Conservation (phyloP, 2,113 vertebrate species). For the Aspiorhynchus laticeps region DNA sequence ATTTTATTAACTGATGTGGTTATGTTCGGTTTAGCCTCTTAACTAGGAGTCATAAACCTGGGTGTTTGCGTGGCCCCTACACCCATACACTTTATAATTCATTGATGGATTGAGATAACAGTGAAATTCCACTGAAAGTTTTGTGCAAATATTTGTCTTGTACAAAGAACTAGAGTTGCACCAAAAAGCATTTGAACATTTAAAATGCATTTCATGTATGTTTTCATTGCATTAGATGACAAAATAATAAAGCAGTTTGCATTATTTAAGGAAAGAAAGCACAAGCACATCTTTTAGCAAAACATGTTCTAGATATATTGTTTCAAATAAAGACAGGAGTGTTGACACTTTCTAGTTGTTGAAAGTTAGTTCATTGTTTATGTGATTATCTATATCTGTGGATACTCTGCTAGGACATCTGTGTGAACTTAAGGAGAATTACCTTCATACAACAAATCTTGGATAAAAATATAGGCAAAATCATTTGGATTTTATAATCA, state of each 20-base stretch:
- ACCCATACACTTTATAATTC: neutral
- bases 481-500: too few relatives aligned
- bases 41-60: neutral
- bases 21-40: slow-evolving; percentile 47
- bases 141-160: neutral
- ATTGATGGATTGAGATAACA: neutral
- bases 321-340: neutral
- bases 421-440: neutral
- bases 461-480: neutral
- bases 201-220: neutral
- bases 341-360: neutral
- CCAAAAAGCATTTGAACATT: neutral
- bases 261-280: neutral
- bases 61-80: neutral
- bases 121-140: neutral
- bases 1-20: slow-evolving; percentile 38
- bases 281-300: neutral
- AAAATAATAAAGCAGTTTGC: neutral
- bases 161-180: neutral
- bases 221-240: neutral
- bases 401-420: neutral
- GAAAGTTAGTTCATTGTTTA: neutral
- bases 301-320: neutral
- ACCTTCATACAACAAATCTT: neutral
- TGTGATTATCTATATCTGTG: neutral